phyloP scores from a whole-genome alignment of 2,113 vertebrate genomes.

The Phaethon lepturus region DNA sequence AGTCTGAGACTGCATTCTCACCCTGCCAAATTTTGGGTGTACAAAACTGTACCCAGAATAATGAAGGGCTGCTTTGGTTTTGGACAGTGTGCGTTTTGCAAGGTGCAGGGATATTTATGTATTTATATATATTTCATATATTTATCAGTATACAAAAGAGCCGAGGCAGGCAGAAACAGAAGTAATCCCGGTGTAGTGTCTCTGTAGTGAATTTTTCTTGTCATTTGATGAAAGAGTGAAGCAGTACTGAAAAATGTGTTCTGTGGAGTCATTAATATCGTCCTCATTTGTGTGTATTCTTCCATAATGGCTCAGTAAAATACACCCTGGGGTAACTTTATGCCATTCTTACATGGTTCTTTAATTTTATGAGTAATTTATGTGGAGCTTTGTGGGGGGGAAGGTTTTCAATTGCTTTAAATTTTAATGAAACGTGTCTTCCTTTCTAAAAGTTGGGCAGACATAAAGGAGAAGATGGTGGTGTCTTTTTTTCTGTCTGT shows the following conservation, averaged over 20 bases:
- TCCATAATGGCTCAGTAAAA: neutral
- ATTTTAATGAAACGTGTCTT: neutral
- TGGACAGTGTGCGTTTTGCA: accelerated
- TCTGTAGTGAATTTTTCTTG: neutral
- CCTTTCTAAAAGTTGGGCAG: neutral
- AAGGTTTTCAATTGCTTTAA: neutral
- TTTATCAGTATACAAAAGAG: neutral
- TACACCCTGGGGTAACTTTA: neutral
- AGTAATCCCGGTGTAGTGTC: neutral
- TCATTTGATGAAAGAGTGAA: neutral
- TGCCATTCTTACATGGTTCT: neutral
- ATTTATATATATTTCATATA: neutral
- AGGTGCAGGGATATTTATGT: neutral
- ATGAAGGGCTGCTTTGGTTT: accelerated
- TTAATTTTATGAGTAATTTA: constrained; percentile 10
- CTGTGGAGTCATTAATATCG: neutral
- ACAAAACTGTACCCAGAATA: neutral
- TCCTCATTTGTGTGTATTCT: neutral
- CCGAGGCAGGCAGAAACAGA: neutral
- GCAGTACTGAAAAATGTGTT: neutral
- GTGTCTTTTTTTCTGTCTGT: too few species aligned
- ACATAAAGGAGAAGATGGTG: neutral
- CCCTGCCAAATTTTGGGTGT: neutral
- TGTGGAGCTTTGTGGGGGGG: neutral
- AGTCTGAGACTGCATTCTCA: neutral